These are phyloP conservation scores for Myotis davidii DNA, from an alignment of 2,113 vertebrate genomes.

Conservation along the genomic window DNA sequence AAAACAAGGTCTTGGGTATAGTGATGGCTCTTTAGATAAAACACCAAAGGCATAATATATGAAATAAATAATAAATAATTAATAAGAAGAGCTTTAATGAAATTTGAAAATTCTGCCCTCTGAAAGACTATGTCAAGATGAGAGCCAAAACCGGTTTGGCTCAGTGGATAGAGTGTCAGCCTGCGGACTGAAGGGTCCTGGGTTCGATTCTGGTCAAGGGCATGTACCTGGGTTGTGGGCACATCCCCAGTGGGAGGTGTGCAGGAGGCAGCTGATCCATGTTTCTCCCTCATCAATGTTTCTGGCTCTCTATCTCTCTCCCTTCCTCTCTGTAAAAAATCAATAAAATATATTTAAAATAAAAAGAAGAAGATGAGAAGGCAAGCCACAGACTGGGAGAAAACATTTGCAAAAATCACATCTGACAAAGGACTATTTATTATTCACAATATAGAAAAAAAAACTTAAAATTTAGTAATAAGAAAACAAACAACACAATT, in stretches of 20 bases:
- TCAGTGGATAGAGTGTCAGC: too few relatives aligned
- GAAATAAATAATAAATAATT: neutral
- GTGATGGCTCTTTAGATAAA: neutral
- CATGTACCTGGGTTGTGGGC: too few relatives aligned
- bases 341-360: too few relatives aligned
- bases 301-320: too few relatives aligned
- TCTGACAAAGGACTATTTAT: neutral
- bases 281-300: too few relatives aligned
- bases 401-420: neutral
- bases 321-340: too few relatives aligned
- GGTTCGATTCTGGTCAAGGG: too few relatives aligned
- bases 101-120: neutral
- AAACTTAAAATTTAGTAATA: neutral
- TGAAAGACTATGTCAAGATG: neutral
- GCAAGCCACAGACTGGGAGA: neutral
- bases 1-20: neutral
- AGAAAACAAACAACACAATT: neutral
- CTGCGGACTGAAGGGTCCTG: too few relatives aligned
- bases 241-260: too few relatives aligned
- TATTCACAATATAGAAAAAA: neutral
- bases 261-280: too few relatives aligned
- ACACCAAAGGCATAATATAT: neutral
- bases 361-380: neutral
- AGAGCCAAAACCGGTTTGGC: too few relatives aligned
- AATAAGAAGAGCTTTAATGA: neutral